Base-by-base conservation (phyloP, 1,140 invertebrate species). In the Eurytemora carolleeae region DNA sequence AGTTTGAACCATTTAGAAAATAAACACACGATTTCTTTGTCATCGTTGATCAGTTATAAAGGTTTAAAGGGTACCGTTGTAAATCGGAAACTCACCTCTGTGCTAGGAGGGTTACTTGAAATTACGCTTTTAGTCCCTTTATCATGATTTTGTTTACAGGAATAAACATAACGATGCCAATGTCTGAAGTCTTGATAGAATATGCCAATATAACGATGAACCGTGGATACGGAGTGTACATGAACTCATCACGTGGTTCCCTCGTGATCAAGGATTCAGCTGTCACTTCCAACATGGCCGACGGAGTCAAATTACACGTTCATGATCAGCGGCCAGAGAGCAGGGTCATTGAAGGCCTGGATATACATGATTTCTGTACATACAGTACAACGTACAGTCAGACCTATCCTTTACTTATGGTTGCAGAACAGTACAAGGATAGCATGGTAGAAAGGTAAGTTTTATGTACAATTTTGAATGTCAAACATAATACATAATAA, bases 281-380 rank as follows among this genome's bases (percentile, higher is more conserved):
- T 17, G 75, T 93, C 18, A 76, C 79, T 44, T 80, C 85, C 64
- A 94, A 93, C 71, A 83, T 81, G 1, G 86, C 78, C 0, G 88
- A 94, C 72, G 90, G 89, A 17, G 73, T 94, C 31, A 82, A 84
- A 69, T 91, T 86, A 71, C 78, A 86, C 18, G 81, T 84, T 55
- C 81, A 87, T 66, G 85, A 91, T 69, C 80, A 15, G 80, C 83
- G 59, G 80, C 83, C 12, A 18, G 59, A 25, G 26, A 64, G 64
- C 77, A 79, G 65, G 73, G 68, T 25, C 82, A 86, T 70, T 76
- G 82, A 62, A 80, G 79, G 59, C 79, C 83, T 66, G 76, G 85
- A 57, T 82, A 80, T 66, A 55, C 66, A 68, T 58, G 86, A 90
- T 69, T 79, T 91, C 58, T 92, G 87, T 71, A 85, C 84, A 15